Percentiles rank a stretch among this genome's conserved stretches.
Conservation (phyloP, 2,888 invertebrate species). For the Salticus scenicus region DNA sequence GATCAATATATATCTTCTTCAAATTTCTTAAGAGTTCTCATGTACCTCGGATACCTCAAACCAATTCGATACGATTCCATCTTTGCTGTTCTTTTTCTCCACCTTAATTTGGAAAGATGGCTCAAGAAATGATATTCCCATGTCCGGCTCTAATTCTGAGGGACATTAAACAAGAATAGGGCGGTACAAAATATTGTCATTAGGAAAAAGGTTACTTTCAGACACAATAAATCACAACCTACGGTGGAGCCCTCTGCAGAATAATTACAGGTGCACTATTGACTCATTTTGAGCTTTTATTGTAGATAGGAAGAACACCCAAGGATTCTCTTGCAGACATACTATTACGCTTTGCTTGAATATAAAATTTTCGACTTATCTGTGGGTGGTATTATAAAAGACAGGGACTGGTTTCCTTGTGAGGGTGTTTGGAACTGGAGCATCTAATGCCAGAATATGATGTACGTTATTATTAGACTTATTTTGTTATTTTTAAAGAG, state of each 20-base stretch:
- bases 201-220: slow-evolving; percentile 24
- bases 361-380: too few species aligned
- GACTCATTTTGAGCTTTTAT: slow-evolving; percentile 53
- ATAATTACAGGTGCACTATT: slow-evolving; percentile 64
- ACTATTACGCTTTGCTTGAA: slow-evolving; percentile 3
- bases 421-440: too few species aligned
- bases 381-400: too few species aligned
- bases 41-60: background rate
- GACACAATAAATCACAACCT: slow-evolving; percentile 60
- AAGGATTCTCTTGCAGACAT: background rate
- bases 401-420: too few species aligned
- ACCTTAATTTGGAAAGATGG: background rate
- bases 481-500: too few species aligned
- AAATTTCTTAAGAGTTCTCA: background rate
- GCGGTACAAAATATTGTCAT: slow-evolving; percentile 58
- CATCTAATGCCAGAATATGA: too few species aligned
- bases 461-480: too few species aligned
- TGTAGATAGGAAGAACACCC: slow-evolving; percentile 47
- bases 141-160: slow-evolving; percentile 43
- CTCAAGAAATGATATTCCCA: slow-evolving; percentile 2
- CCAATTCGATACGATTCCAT: background rate
- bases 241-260: slow-evolving; percentile 39
- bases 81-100: background rate
- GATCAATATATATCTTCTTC: background rate
- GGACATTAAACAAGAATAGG: slow-evolving; percentile 47